Base-by-base conservation (phyloP, 2,113 vertebrate species). In the Pitta sordida region DNA sequence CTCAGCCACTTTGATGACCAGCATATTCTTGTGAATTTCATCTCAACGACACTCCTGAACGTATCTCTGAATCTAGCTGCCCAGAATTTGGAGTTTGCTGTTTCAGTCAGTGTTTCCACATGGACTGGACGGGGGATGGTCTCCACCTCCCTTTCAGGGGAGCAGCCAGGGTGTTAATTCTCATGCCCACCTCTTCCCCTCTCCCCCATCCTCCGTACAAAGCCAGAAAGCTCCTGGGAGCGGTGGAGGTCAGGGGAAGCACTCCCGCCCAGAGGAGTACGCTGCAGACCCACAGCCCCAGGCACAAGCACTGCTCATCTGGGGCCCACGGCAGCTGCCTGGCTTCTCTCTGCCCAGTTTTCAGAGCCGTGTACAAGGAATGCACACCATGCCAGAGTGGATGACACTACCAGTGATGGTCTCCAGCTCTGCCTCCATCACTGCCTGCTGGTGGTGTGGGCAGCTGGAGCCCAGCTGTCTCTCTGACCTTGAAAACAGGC, bases 221-320 rank as follows among this genome's bases (percentile, higher is more conserved):
- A 84, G 20, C 43, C 58, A 20, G 58, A 29, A 41, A 26, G 70
- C 18, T 83, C 17, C 60, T 41, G 2, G 26, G 23, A 36, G n/a
- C 2, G 2, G 7, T 0, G 0, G 46, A 26, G 43, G 12, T 27
- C 41, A 22, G 78, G 55, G 52, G 49, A 46, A 69, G 4, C 27
- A 1, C 32, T 16, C 14, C 13, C 1, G 0, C 26, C 8, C 1
- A 1, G 37, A 56, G 41, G 4, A 30, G 20, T 0, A 13, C 0
- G 0, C 23, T 23, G 5, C 0, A 2, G n/a, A 20, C 36, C 16
- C 2, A 0, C 13, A 39, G 58, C 3, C 20, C 26, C 30, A 6
- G 23, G 49, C 37, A 49, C 32, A 20, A 29, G 41, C 1, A 0
- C 9, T 34, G 64, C 74, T n/a, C 13, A 0, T 6, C 46, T 2